Evolutionary conservation across 2,888 invertebrate genomes (phyloP).

Genomic region (Thymelicus acteon): DNA sequence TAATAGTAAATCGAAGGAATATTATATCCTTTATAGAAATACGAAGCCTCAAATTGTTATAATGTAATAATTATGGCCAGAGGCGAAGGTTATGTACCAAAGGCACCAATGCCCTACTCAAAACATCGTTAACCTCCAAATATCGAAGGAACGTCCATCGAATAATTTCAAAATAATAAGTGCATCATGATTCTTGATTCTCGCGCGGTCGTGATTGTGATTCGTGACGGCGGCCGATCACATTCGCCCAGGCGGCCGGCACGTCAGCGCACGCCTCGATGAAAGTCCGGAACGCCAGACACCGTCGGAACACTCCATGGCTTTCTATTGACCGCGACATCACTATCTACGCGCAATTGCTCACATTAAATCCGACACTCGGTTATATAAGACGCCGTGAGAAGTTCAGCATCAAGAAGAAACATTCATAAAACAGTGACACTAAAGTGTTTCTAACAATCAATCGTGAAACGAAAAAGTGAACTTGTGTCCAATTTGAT

Average conservation of each 20-base stretch:
- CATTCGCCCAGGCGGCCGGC: constrained; percentile 43
- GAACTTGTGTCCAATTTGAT: constrained; percentile 36
- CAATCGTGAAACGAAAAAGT: neutral
- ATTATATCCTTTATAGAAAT: too few relatives aligned
- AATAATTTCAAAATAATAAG: constrained; percentile 33
- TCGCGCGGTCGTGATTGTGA: neutral
- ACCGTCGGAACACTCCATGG: constrained; percentile 57
- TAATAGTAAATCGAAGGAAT: too few relatives aligned
- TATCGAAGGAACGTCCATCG: neutral
- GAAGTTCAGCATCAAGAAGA: neutral
- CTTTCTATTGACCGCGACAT: constrained; percentile 71
- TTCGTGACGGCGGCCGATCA: constrained; percentile 8
- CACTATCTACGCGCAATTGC: constrained; percentile 22
- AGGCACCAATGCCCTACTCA: neutral
- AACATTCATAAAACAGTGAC: constrained; percentile 13
- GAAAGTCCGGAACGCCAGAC: constrained; percentile 56
- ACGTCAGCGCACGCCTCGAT: constrained; percentile 72
- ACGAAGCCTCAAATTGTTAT: too few relatives aligned
- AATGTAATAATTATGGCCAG: too few relatives aligned
- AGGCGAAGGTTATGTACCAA: neutral
- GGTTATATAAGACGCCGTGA: constrained; percentile 16
- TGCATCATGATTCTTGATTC: constrained; percentile 18
- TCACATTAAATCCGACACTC: constrained; percentile 16
- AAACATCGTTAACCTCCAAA: neutral
- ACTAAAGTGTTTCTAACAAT: neutral